Evolutionary conservation across 1,140 invertebrate species (phyloP), one percentile per base, ranked within the genome.

Genomic region (Muscidifurax raptorellus): DNA sequence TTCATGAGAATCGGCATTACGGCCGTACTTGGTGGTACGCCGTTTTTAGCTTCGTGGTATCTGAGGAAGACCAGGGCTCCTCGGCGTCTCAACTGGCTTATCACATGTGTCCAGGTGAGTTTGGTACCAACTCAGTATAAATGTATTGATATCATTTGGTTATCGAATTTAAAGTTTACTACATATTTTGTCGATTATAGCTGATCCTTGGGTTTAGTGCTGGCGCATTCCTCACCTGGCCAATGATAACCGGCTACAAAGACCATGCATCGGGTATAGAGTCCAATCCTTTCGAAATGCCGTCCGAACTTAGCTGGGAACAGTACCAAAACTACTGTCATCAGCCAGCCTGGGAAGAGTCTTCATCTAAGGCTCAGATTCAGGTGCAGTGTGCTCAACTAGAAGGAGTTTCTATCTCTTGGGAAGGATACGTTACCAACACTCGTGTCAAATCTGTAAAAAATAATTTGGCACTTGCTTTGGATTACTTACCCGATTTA

Each of bases 351-450:
- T 96, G 95, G 94, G 94, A 95, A 77, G 94, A 96, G 87, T 91
- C 94, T 9, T 96, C 96, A 76, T 94, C 94, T 9, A 95, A 95
- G 27, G 93, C 93, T 6, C 93, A 94, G 44, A 94, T 95, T 0
- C 96, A 97, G 90, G 91, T 96, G 0, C 94, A 95, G 72, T 97
- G 96, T 87, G 93, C 95, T 0, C 93, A 96, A 64, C 89, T 97
- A 1, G 95, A 96, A 80, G 95, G 96, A 15, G 90, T 95, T 36
- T 90, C 93, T 1, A 93, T 97, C 6, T 94, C 94, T 59, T 97
- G 96, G 96, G 95, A 96, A 86, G 96, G 96, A 47, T 96, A 95
- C 87, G 94, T 97, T 0, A 94, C 94, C 4, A 95, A 96, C 76
- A 94, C 96, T 1, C 94, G 94, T 85, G 90, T 97, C 9, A 94